phyloP scores from a whole-genome alignment of 2,113 vertebrate species.

The Diglossa brunneiventris region DNA sequence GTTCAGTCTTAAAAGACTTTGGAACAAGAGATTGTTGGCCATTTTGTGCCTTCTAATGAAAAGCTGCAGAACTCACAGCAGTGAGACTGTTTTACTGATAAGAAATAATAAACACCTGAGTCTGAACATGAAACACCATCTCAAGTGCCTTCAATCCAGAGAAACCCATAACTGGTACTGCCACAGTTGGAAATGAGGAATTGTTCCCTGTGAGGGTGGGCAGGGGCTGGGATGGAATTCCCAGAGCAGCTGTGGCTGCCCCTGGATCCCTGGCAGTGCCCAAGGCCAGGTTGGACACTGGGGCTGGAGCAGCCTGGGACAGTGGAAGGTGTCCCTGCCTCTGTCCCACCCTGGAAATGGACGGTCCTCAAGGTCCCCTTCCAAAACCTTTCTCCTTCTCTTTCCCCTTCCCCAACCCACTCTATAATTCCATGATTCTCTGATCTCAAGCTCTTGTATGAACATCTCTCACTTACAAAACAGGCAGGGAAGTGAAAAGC shows the following conservation, averaged over 20 bases:
- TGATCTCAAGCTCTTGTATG: background rate
- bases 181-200: background rate
- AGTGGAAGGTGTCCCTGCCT: background rate
- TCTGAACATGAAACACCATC: too few relatives aligned
- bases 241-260: background rate
- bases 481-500: background rate
- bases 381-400: background rate
- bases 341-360: background rate
- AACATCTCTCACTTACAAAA: background rate
- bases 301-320: background rate
- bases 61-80: too few relatives aligned
- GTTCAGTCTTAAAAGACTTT: too few relatives aligned
- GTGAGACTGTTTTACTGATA: too few relatives aligned
- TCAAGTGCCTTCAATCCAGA: too few relatives aligned
- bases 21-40: too few relatives aligned
- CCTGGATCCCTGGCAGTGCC: background rate
- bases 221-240: fast-evolving
- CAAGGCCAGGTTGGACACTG: background rate
- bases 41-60: too few relatives aligned
- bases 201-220: background rate
- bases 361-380: background rate
- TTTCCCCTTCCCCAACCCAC: background rate
- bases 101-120: too few relatives aligned
- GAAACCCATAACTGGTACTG: too few relatives aligned
- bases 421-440: background rate